phyloP scores from a whole-genome alignment of 2,797 vertebrate genomes.

The Sebastes hubbsi region DNA sequence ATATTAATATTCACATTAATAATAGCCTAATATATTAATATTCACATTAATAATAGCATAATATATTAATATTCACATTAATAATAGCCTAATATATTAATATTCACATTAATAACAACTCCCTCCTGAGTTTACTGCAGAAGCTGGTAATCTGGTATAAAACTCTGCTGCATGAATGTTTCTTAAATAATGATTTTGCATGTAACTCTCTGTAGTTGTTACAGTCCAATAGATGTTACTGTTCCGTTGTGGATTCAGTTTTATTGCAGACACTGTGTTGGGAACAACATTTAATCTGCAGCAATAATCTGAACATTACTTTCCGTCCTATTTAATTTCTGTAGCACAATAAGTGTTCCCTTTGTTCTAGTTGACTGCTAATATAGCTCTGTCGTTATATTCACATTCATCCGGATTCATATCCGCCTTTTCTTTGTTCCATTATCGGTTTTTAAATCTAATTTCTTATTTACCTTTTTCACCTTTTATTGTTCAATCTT shows the following conservation, averaged over 20 bases:
- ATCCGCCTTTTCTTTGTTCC: neutral
- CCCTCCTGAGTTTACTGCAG: neutral
- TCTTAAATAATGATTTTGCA: neutral
- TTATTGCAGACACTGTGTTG: neutral
- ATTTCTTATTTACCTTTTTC: neutral
- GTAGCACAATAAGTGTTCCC: neutral
- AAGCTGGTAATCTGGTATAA: neutral
- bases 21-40: too few species aligned
- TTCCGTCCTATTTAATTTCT: constrained; percentile 24
- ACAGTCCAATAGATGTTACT: neutral
- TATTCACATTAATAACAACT: neutral
- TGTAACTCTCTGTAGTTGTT: neutral
- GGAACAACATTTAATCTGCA: constrained; percentile 25
- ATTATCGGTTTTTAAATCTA: too few species aligned
- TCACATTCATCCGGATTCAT: neutral
- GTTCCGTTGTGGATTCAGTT: neutral
- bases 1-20: too few species aligned
- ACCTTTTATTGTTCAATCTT: neutral
- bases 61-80: too few species aligned
- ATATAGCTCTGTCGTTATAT: neutral
- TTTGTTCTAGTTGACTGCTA: neutral
- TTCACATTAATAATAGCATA: rapidly evolving
- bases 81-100: too few species aligned
- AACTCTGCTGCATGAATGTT: neutral
- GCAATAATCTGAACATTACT: constrained; percentile 6